Evolutionary conservation across 37 sponge, comb jelly and placozoan species (phyloP).

Genomic region (Bolinopsis microptera): DNA sequence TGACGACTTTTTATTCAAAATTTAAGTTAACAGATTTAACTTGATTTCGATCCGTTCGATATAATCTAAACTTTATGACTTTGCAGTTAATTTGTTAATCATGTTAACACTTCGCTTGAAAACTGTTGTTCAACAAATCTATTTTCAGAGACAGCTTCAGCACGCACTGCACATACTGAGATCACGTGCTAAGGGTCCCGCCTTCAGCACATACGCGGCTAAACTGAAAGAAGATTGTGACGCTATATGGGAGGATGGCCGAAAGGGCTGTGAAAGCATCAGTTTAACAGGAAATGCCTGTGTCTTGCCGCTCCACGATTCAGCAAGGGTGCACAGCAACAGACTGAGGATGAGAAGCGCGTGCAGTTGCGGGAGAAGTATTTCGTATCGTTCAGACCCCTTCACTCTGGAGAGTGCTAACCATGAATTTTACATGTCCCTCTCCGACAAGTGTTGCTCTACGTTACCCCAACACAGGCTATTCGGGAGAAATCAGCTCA

Average conservation of each 20-base stretch:
- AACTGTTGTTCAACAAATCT: too few species aligned
- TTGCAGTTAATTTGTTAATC: too few species aligned
- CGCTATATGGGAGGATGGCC: conserved; percentile 4
- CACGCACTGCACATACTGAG: background rate
- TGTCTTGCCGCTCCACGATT: background rate
- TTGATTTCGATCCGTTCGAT: background rate
- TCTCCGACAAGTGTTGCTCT: background rate
- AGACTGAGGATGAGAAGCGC: background rate
- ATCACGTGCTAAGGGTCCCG: conserved; percentile 19
- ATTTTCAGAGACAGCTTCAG: background rate
- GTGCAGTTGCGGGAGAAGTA: background rate
- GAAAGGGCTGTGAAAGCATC: background rate
- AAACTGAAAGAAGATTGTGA: conserved; percentile 20
- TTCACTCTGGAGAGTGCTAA: conserved; percentile 33
- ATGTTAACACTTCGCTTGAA: too few species aligned
- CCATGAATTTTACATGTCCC: conserved; percentile 13
- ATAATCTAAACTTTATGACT: background rate
- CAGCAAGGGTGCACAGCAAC: background rate
- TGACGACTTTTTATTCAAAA: background rate
- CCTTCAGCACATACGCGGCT: background rate
- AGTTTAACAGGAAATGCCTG: conserved; percentile 31
- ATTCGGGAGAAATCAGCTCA: conserved; percentile 4
- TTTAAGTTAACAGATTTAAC: too few species aligned
- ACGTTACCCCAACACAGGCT: background rate
- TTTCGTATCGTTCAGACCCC: conserved; percentile 21